Conservation (phyloP, 2,888 invertebrate species). For the Ornithoptera alexandrae region DNA sequence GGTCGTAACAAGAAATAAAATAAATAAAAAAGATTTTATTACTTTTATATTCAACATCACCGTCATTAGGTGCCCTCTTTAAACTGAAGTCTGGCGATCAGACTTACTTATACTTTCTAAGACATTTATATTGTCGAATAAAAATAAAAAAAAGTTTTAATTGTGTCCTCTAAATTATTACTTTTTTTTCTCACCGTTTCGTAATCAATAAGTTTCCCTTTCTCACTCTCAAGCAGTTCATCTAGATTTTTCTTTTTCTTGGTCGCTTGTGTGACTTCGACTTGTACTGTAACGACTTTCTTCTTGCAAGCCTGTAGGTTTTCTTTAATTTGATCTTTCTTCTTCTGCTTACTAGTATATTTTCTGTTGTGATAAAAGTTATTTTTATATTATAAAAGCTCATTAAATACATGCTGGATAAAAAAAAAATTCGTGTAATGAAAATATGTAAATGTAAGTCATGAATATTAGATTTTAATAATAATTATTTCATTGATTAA, state of each 20-base stretch:
- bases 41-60: no score
- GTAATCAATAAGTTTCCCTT: slow-evolving; percentile 81
- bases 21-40: no score
- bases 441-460: no score
- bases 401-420: no score
- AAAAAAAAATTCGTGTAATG: no score
- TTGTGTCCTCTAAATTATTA: background rate
- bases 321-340: slow-evolving; percentile 81
- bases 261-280: slow-evolving; percentile 84
- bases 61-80: no score
- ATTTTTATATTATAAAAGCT: no score
- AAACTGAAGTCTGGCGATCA: no score
- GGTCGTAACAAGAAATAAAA: no score
- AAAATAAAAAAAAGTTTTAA: background rate
- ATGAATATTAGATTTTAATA: no score
- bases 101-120: no score
- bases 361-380: slow-evolving; percentile 60
- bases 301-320: slow-evolving; percentile 83
- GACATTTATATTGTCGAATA: background rate
- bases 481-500: no score
- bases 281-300: slow-evolving; percentile 82
- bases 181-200: slow-evolving; percentile 56
- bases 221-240: slow-evolving; percentile 83
- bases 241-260: slow-evolving; percentile 88
- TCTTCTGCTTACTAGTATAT: slow-evolving; percentile 77